Base-by-base conservation (phyloP, 2,113 vertebrate genomes). In the Toxotes chatareus region DNA sequence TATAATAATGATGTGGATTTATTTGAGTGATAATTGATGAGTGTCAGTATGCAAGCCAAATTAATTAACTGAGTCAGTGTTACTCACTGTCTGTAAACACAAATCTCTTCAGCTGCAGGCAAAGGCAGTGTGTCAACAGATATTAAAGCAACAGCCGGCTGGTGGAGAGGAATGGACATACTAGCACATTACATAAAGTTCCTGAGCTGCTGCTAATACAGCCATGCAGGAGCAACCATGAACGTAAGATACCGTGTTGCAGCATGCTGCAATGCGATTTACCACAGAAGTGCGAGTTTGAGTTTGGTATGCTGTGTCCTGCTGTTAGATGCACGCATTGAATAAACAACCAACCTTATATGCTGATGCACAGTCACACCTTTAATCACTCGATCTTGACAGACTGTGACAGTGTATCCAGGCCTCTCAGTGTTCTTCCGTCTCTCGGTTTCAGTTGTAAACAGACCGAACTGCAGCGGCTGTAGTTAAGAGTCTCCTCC, bases 401-500 rank as follows among this genome's bases (percentile, higher is more conserved):
- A 70, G 56, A 23, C 14, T 42, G 66, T 42, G 49, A 56, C n/a
- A 44, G 21, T 9, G 38, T 21, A 66, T 42, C 13, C 44, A 31
- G 38, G 23, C 73, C 53, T 32, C 3, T 67, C 63, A 42, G 16
- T 87, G 34, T 14, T 86, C 60, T 77, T 77, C 57, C 47, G 31
- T 62, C 53, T 51, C 56, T 21, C 56, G 0, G 32, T 17, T 64
- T 38, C 13, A 19, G 3, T 56, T 13, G 8, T 4, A 34, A 21
- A 56, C 3, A 23, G 1, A 46, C 19, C 7, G 0, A 4, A 4
- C 4, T 14, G 56, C 53, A 31, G 56, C 31, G 34, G 76, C 36
- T 55, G 47, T 8, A 0, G 51, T 7, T 53, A 3, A 69, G 47
- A 4, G 36, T 36, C 56, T 79, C 73, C 78, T 76, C 51, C 27